Evolutionary conservation across 2,113 vertebrate species (phyloP), one percentile per base, ranked within the genome.

Genomic region (Oceanodroma tethys): DNA sequence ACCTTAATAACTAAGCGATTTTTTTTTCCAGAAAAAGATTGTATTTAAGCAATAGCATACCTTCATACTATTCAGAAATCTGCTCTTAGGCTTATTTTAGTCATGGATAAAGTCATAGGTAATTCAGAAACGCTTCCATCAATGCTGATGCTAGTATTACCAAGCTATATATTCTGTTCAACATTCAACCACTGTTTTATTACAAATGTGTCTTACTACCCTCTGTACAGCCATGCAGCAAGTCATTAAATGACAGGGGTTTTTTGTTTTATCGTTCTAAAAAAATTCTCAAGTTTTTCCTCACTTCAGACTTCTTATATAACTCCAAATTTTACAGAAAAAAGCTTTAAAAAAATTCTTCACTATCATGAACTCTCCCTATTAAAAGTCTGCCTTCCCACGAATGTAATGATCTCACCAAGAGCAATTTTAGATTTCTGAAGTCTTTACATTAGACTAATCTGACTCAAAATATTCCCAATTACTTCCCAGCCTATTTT

Each of bases 361-460:
- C 60, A 81, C 8, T 21, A 36, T 66, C 59, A 36, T 90, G 73
- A 95, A 93, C 71, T 73, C 58, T 66, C 30, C 65, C 62, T 86
- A 58, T 80, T 88, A 88, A 82, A 96, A 93, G 42, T 83, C 38
- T 92, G 71, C 42, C 90, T 74, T 88, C 85, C 74, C 86, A 92
- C 16, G 2, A 74, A 81, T 3, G 10, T 25, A 73, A 55, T 83
- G 74, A 94, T 83, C 82, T 94, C 79, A 83, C 36, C 36, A 34
- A 72, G 67, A 90, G 27, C n/a, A 88, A 73, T 82, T 95, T 94
- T 48, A 50, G 76, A 83, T 55, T 88, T 86, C 79, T 93, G 38
- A 90, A 92, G 74, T 55, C 52, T 84, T 91, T 84, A 65, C 73
- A 36, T 79, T 67, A 71, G 48, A 25, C 43, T 78, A 75, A 86